Base-by-base conservation (phyloP, 2,113 vertebrate species). In the Puma concolor region DNA sequence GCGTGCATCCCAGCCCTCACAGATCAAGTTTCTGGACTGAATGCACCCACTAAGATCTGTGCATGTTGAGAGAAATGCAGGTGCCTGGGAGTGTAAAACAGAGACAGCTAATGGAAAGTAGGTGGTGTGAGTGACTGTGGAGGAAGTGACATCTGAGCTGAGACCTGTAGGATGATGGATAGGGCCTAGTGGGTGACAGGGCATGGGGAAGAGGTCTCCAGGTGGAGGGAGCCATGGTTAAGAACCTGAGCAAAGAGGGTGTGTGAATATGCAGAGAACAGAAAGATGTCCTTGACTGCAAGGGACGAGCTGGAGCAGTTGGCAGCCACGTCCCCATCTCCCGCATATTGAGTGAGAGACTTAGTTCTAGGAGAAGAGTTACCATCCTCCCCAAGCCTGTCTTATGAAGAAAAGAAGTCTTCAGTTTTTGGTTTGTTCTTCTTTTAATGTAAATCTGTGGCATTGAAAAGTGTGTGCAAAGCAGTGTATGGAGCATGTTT, bases 171-270 rank as follows among this genome's bases (percentile, higher is more conserved):
- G 88, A 36, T 7, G 2, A 19, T n/a, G 5, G 2, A 19, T n/a
- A 12, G 38, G 23, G 17, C 10, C 25, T 15, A 0, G 36, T 79
- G 16, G 48, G 27, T 27, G 1, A 21, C 36, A 15, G 4, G 2
- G 6, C 23, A 66, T 29, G 10, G 38, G 66, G 10, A 48, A 50
- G 41, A 33, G 36, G 33, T 15, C 52, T 83, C 80, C 27, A 1
- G 23, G 0, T 13, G 15, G n/a, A 60, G 19, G 8, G 29, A 66
- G 14, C 27, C 36, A 0, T 9, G 0, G 50, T 14, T 36, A 36
- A n/a, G 54, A 63, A 54, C 41, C 74, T 48, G 38, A 82, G 17
- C 54, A 69, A 85, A 52, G 27, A 57, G 2, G 38, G 4, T 17
- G 1, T 27, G 2, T 50, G 72, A 27, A 2, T 25, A 50, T 14